phyloP scores from a whole-genome alignment of 2,888 invertebrate species.

The Drepana falcataria region DNA sequence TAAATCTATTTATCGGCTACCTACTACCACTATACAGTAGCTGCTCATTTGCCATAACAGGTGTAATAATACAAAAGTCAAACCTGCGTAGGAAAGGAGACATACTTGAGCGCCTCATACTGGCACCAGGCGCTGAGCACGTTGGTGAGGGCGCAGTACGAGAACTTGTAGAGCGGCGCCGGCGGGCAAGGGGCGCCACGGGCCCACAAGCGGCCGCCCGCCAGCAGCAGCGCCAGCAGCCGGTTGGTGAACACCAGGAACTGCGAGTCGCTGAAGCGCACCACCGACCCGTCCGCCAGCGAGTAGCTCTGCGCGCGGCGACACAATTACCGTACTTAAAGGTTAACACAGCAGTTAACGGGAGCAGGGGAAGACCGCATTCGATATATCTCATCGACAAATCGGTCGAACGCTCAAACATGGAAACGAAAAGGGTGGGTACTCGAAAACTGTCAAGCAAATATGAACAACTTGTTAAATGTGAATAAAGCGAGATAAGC shows the following conservation, averaged over 20 bases:
- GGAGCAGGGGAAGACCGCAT: too few relatives aligned
- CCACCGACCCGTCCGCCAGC: conserved; percentile 80
- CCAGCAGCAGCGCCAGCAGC: conserved; percentile 85
- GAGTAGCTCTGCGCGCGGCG: conserved; percentile 79
- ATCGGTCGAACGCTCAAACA: too few relatives aligned
- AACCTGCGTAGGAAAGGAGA: conserved; percentile 98
- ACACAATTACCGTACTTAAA: background rate
- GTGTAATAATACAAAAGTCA: background rate
- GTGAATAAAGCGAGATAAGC: too few relatives aligned
- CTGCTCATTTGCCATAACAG: background rate
- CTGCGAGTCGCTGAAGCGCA: conserved; percentile 94
- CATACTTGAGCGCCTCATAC: conserved; percentile 98
- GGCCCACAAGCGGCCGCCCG: conserved; percentile 75
- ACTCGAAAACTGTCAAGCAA: too few relatives aligned
- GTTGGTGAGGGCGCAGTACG: conserved; percentile 97
- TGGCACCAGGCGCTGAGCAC: conserved; percentile 99
- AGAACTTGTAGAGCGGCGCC: conserved; percentile 95
- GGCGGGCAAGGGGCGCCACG: conserved; percentile 83
- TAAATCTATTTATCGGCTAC: too few relatives aligned
- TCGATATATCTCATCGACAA: too few relatives aligned
- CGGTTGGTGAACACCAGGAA: conserved; percentile 98
- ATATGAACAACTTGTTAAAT: too few relatives aligned
- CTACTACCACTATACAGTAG: too few relatives aligned
- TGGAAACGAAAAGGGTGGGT: too few relatives aligned
- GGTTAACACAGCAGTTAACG: background rate